phyloP scores from a whole-genome alignment of 2,888 invertebrate genomes.

The Drosophila mulleri region DNA sequence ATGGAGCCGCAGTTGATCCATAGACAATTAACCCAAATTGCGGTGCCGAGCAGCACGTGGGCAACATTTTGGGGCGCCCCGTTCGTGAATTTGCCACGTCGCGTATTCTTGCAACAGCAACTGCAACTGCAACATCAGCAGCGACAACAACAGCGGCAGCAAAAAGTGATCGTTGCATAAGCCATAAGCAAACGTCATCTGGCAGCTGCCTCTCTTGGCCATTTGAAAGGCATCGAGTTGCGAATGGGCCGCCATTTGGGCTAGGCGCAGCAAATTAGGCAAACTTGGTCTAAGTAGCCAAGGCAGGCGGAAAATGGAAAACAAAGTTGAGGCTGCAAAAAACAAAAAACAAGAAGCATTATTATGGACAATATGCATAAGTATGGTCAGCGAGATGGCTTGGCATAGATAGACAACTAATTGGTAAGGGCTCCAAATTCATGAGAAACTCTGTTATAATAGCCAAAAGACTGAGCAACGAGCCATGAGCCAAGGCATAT shows the following conservation, averaged over 20 bases:
- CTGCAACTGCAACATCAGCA: conserved; percentile 22
- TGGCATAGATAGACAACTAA: conserved; percentile 33
- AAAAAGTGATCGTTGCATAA: conserved; percentile 63
- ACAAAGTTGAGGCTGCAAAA: neutral
- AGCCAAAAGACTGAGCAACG: neutral
- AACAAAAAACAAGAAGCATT: conserved; percentile 3
- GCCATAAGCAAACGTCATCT: conserved; percentile 54
- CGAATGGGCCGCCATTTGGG: conserved; percentile 62
- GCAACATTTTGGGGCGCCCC: conserved; percentile 53
- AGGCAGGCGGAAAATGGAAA: conserved; percentile 4
- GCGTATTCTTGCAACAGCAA: conserved; percentile 68
- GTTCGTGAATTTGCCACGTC: conserved; percentile 23
- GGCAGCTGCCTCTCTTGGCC: conserved; percentile 67
- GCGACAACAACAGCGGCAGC: conserved; percentile 37
- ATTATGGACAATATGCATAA: conserved; percentile 24
- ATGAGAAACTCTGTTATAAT: neutral
- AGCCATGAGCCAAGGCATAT: no score
- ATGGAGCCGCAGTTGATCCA: conserved; percentile 63
- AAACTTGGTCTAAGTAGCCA: conserved; percentile 34
- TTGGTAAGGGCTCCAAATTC: neutral
- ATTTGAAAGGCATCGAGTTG: conserved; percentile 68
- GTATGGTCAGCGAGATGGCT: conserved; percentile 49
- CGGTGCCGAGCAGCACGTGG: conserved; percentile 67
- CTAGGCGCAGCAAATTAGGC: conserved; percentile 68
- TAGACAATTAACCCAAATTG: conserved; percentile 79